Conservation (phyloP, 2,888 invertebrate species). For the Leucoptera coffeella region DNA sequence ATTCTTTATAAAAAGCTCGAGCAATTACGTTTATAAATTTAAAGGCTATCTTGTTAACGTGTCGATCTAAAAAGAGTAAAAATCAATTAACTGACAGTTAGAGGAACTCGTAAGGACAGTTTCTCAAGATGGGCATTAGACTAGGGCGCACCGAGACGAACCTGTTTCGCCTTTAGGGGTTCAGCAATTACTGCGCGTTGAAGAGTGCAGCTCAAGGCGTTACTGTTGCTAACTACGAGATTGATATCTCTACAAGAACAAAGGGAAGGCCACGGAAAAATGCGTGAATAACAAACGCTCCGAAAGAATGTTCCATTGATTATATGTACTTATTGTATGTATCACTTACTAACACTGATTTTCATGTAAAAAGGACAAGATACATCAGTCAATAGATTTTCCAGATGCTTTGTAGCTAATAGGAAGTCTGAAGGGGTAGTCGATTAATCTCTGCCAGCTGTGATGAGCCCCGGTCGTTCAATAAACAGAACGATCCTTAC, state of each 20-base stretch:
- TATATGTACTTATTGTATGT: no score
- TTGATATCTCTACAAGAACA: conserved; percentile 26
- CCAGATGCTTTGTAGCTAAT: conserved; percentile 45
- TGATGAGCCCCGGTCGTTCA: conserved; percentile 28
- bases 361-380: no score
- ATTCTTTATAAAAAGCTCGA: no score
- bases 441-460: conserved; percentile 45
- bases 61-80: no score
- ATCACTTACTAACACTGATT: no score
- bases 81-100: conserved; percentile 32
- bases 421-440: conserved; percentile 28
- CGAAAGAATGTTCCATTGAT: no score
- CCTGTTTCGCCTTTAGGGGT: conserved; percentile 29
- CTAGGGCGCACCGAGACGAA: conserved; percentile 19
- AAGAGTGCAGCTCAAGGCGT: conserved; percentile 25
- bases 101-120: conserved; percentile 15
- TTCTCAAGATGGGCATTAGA: conserved; percentile 29
- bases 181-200: conserved; percentile 22
- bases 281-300: no score
- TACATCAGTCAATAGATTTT: conserved; percentile 45
- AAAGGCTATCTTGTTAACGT: no score
- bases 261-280: background rate
- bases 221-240: conserved; percentile 24
- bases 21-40: no score
- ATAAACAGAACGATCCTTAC: conserved; percentile 28